These are phyloP conservation scores for Deroptyus accipitrinus DNA, from an alignment of 2,113 vertebrate species.

Conservation along the genomic window DNA sequence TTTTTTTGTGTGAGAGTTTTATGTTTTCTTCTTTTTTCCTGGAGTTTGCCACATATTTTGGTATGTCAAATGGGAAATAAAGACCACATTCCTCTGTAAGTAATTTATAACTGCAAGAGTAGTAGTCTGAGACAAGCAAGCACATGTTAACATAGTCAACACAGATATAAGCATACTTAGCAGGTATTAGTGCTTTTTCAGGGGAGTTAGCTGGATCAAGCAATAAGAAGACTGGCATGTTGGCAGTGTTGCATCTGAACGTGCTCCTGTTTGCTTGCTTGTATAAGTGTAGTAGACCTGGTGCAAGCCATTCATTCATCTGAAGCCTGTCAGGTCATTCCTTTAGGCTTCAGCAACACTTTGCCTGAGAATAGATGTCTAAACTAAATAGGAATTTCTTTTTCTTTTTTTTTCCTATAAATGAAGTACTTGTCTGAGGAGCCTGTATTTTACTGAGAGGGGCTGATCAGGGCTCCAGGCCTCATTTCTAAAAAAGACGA, in stretches of 20 bases:
- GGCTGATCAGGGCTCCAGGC: neutral
- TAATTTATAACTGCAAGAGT: neutral
- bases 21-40: neutral
- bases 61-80: neutral
- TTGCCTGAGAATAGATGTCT: accelerated
- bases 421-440: neutral
- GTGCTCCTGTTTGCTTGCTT: neutral
- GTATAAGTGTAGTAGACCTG: neutral
- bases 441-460: accelerated
- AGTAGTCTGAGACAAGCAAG: neutral
- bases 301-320: neutral
- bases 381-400: neutral
- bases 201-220: neutral
- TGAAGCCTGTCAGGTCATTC: neutral
- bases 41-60: neutral
- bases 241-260: neutral
- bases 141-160: neutral
- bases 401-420: neutral
- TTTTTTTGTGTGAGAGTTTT: neutral
- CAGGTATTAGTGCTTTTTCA: neutral
- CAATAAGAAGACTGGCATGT: neutral
- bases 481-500: neutral
- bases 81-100: neutral
- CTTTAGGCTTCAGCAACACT: neutral
- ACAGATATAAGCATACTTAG: neutral